A percentile compares a stretch with the other conserved stretches of the same genome.
phyloP scores from a whole-genome alignment of 2,113 vertebrate genomes.

The Lutjanus erythropterus region DNA sequence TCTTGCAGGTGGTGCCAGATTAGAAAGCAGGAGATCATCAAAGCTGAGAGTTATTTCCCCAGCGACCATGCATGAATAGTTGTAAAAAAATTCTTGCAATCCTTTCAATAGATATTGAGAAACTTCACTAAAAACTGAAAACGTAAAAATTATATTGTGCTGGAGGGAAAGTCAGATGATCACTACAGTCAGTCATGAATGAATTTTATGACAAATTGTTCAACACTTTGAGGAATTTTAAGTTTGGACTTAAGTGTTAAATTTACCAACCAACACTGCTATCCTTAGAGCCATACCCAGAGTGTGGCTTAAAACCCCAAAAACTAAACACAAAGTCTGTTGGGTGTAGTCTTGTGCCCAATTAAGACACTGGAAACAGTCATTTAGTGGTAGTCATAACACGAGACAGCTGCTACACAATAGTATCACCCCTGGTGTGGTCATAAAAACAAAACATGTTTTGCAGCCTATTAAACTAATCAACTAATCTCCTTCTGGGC shows the following conservation, averaged over 20 bases:
- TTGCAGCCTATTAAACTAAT: slow-evolving; percentile 63
- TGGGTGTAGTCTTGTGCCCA: slow-evolving; percentile 20
- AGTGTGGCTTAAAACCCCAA: not conserved
- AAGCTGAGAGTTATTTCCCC: not conserved
- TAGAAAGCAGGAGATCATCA: not conserved
- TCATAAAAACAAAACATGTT: slow-evolving; percentile 42
- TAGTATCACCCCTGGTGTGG: not conserved
- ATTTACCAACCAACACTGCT: too few species aligned
- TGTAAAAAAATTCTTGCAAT: not conserved
- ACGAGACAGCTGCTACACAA: slow-evolving; percentile 36
- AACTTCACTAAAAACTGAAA: not conserved
- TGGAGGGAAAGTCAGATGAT: not conserved
- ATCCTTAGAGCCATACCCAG: not conserved
- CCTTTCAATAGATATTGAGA: not conserved
- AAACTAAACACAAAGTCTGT: not conserved
- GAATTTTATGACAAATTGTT: not conserved
- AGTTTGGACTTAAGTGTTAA: not conserved
- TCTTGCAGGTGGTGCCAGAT: not conserved
- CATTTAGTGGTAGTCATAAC: slow-evolving; percentile 46
- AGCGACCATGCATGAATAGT: too few species aligned
- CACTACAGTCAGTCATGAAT: not conserved
- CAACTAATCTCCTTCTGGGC: slow-evolving; percentile 50
- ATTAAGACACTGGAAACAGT: slow-evolving; percentile 44
- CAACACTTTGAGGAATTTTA: not conserved
- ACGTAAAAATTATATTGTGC: not conserved